A percentile compares a stretch with the other conserved stretches of the same genome.
Conservation (phyloP, 2,888 invertebrate species). For the Caenorhabditis becei region DNA sequence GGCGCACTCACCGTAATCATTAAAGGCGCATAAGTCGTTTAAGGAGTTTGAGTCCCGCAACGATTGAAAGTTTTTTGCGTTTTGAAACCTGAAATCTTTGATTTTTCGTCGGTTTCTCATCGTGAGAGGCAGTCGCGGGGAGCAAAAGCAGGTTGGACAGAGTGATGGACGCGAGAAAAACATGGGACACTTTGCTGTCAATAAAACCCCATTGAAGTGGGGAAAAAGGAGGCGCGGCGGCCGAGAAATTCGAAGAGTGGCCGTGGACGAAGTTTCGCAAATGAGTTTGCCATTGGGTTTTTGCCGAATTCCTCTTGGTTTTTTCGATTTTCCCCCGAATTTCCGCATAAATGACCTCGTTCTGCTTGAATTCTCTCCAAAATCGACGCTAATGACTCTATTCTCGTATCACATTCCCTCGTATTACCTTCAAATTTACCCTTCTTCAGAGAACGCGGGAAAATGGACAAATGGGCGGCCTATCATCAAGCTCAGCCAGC, state of each 20-base stretch:
- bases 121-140: not conserved
- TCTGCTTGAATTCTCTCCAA: too few relatives aligned
- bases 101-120: not conserved
- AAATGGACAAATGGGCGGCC: slow-evolving; percentile 52
- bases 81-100: not conserved
- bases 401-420: not conserved
- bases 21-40: slow-evolving; percentile 37
- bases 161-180: slow-evolving; percentile 13
- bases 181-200: slow-evolving; percentile 22
- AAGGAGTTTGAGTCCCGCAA: slow-evolving; percentile 5
- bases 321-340: not conserved
- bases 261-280: slow-evolving; percentile 23
- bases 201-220: slow-evolving; percentile 23
- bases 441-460: slow-evolving; percentile 6
- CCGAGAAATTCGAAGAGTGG: slow-evolving; percentile 15
- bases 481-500: slow-evolving; percentile 60
- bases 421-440: not conserved
- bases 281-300: slow-evolving; percentile 5
- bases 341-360: not conserved
- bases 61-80: not conserved
- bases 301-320: not conserved
- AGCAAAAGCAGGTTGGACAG: slow-evolving; percentile 1
- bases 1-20: slow-evolving; percentile 43
- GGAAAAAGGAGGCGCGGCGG: not conserved
- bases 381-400: too few relatives aligned